Evolutionary conservation across 2,797 vertebrate genomes (phyloP).

Genomic region (Eremophila alpestris): DNA sequence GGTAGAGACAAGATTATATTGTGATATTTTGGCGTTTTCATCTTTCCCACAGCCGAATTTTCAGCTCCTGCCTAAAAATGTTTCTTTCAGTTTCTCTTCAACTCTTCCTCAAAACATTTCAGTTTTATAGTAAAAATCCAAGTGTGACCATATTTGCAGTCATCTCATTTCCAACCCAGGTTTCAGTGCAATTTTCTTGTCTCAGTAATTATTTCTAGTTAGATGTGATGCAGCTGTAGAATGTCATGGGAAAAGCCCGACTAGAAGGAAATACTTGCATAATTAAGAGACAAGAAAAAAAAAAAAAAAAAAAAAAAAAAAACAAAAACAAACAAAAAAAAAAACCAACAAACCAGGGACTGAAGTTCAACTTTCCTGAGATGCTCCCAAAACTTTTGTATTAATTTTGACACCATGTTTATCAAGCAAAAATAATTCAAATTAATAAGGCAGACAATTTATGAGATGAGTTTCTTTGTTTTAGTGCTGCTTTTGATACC

Average conservation of each 20-base stretch:
- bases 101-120: not conserved
- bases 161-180: not conserved
- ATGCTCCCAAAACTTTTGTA: not conserved
- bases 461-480: not conserved
- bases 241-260: not conserved
- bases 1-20: not conserved
- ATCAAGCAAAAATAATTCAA: not conserved
- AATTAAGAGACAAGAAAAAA: not conserved
- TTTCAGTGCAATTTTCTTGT: slow-evolving; percentile 24
- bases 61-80: not conserved
- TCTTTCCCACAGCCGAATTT: not conserved
- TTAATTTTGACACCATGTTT: not conserved
- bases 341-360: too few relatives aligned
- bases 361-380: not conserved
- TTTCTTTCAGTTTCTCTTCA: not conserved
- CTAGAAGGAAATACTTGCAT: not conserved
- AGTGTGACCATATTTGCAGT: slow-evolving; percentile 20
- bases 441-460: not conserved
- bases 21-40: not conserved
- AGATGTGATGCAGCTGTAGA: not conserved
- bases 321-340: too few relatives aligned
- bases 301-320: not conserved
- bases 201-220: slow-evolving; percentile 26
- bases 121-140: not conserved
- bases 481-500: not conserved